phyloP scores from a whole-genome alignment of 2,888 invertebrate species.

The Steromphala cineraria region DNA sequence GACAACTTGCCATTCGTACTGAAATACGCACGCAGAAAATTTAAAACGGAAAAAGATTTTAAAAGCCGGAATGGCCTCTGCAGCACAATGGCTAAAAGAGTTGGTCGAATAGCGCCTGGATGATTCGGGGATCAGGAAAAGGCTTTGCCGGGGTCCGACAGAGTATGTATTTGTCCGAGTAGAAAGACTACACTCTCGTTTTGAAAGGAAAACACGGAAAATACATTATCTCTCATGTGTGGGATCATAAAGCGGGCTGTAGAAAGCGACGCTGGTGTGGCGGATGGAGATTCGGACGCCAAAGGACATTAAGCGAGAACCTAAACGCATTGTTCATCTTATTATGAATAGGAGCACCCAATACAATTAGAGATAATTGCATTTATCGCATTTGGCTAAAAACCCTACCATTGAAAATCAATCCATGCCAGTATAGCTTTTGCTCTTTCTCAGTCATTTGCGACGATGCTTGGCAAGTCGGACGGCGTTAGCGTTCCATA shows the following conservation, averaged over 20 bases:
- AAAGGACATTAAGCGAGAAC: neutral
- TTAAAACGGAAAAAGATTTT: conserved; percentile 8
- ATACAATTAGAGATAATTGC: conserved; percentile 30
- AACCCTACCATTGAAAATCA: conserved; percentile 25
- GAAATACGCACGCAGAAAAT: neutral
- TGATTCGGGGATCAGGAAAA: neutral
- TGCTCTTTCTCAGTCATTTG: conserved; percentile 8
- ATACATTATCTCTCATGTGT: conserved; percentile 33
- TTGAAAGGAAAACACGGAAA: conserved; percentile 36
- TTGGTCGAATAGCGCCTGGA: neutral
- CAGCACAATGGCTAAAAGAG: neutral
- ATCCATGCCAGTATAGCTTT: neutral
- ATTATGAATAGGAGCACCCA: conserved; percentile 11
- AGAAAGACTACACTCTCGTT: conserved; percentile 20
- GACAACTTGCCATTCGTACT: neutral
- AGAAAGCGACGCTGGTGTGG: conserved; percentile 18
- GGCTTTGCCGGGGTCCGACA: neutral
- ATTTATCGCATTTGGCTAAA: conserved; percentile 28
- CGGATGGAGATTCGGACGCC: conserved; percentile 24
- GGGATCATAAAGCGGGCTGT: conserved; percentile 25
- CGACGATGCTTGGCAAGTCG: neutral
- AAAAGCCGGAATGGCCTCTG: conserved; percentile 4
- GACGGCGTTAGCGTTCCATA: neutral
- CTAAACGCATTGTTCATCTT: conserved; percentile 14
- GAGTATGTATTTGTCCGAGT: conserved; percentile 20